A percentile compares a stretch with the other conserved stretches of the same genome.
Evolutionary conservation across 2,888 invertebrate genomes (phyloP).

Genomic region (Tetragonisca angustula): DNA sequence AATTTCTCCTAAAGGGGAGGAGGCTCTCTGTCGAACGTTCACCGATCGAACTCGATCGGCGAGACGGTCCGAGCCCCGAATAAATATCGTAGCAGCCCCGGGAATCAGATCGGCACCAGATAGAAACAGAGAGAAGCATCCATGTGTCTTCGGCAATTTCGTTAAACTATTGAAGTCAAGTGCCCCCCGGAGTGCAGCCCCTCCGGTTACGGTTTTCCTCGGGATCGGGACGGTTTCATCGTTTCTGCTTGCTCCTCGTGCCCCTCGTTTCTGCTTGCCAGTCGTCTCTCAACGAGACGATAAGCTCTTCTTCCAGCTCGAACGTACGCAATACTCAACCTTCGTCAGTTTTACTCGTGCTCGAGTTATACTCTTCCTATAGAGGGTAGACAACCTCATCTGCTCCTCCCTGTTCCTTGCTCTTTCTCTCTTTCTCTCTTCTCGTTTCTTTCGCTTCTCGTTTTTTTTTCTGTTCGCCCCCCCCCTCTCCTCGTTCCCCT

Average conservation of each 20-base stretch:
- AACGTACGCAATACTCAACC: neutral
- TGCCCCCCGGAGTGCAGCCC: conserved; percentile 73
- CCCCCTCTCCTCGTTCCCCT: neutral
- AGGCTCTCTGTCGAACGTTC: too few species aligned
- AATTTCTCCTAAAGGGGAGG: conserved; percentile 32
- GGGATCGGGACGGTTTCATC: conserved; percentile 12
- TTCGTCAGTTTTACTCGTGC: conserved; percentile 7
- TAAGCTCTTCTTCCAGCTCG: conserved; percentile 8
- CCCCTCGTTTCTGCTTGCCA: conserved; percentile 6
- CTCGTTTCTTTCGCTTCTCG: neutral
- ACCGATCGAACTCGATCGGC: conserved; percentile 32
- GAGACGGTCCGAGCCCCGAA: conserved; percentile 61
- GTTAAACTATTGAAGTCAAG: conserved; percentile 79
- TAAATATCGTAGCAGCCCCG: conserved; percentile 75
- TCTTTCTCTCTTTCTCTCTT: conserved; percentile 2
- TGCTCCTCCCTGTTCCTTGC: neutral
- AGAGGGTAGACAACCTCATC: neutral
- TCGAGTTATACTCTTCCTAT: conserved; percentile 39
- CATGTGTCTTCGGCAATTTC: conserved; percentile 76
- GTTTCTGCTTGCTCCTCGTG: conserved; percentile 17
- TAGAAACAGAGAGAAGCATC: conserved; percentile 67
- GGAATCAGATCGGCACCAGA: conserved; percentile 73
- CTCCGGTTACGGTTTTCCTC: conserved; percentile 22
- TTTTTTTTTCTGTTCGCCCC: neutral
- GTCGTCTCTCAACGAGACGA: conserved; percentile 20